Conservation (phyloP, 2,797 vertebrate genomes). For the Chromobotia macracanthus region DNA sequence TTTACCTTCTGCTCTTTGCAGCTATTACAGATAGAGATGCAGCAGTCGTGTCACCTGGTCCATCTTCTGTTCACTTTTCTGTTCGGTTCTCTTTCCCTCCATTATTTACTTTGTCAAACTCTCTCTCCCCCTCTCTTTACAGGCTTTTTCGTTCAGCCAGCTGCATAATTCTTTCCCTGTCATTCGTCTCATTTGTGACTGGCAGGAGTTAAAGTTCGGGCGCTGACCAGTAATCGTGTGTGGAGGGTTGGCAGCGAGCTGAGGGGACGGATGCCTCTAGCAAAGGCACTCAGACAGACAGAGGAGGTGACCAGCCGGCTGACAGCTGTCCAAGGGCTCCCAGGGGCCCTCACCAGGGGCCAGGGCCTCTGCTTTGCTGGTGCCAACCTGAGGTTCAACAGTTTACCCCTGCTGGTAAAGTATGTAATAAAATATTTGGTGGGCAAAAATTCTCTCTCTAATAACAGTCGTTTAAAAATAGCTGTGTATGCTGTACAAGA, state of each 20-base stretch:
- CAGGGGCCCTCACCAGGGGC: not conserved
- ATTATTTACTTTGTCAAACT: not conserved
- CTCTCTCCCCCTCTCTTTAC: conserved; percentile 48
- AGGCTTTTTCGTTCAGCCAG: conserved; percentile 66
- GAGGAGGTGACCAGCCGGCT: conserved; percentile 68
- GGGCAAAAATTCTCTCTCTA: not conserved
- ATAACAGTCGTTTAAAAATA: not conserved
- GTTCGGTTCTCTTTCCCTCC: not conserved
- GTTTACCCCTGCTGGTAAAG: not conserved
- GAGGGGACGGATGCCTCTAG: conserved; percentile 32
- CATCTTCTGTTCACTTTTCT: conserved; percentile 31
- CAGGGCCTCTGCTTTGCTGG: not conserved
- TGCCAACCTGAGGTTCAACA: not conserved
- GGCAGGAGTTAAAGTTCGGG: conserved; percentile 59
- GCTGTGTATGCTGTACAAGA: not conserved
- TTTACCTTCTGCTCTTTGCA: conserved; percentile 52
- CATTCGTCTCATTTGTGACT: conserved; percentile 76
- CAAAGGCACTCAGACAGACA: conserved; percentile 54
- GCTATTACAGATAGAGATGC: conserved; percentile 60
- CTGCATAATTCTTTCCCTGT: conserved; percentile 75
- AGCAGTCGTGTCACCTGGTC: conserved; percentile 42
- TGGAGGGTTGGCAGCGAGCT: not conserved
- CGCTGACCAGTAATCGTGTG: conserved; percentile 58
- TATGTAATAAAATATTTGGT: not conserved
- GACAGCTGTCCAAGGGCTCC: conserved; percentile 71